A percentile compares a stretch with the other conserved stretches of the same genome.
Conservation (phyloP, 2,888 invertebrate species). For the Harpalus rubripes region DNA sequence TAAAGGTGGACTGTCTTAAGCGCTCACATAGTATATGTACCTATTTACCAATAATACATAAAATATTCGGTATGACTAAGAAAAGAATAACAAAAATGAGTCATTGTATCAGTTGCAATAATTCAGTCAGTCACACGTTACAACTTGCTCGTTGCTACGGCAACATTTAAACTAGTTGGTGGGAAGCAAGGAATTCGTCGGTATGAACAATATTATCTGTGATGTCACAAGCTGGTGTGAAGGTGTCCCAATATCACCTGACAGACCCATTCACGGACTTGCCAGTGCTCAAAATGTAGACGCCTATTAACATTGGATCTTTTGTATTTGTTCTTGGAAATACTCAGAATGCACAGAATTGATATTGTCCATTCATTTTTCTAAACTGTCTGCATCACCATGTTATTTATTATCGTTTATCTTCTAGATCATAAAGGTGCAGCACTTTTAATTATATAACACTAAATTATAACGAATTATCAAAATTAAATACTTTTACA, state of each 20-base stretch:
- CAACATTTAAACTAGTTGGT: conserved; percentile 5
- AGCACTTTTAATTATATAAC: neutral
- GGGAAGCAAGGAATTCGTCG: neutral
- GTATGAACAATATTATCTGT: conserved; percentile 56
- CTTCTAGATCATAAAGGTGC: neutral
- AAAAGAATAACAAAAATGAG: neutral
- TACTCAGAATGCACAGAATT: neutral
- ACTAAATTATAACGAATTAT: neutral
- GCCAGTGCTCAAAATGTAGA: neutral
- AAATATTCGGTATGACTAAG: neutral
- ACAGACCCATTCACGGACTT: neutral
- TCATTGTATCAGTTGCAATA: neutral
- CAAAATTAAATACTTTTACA: too few species aligned
- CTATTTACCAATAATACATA: too few species aligned
- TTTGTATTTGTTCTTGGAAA: neutral
- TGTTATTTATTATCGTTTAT: neutral
- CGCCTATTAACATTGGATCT: neutral
- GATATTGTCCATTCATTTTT: neutral
- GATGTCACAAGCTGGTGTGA: neutral
- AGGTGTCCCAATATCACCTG: neutral
- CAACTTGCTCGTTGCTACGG: conserved; percentile 16
- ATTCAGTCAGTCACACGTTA: neutral
- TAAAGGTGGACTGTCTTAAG: too few species aligned
- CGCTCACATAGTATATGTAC: too few species aligned
- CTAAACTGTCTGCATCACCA: neutral